Percentiles rank a stretch among this genome's conserved stretches.
Conservation (phyloP, 2,797 vertebrate species). For the Melanogrammus aeglefinus region DNA sequence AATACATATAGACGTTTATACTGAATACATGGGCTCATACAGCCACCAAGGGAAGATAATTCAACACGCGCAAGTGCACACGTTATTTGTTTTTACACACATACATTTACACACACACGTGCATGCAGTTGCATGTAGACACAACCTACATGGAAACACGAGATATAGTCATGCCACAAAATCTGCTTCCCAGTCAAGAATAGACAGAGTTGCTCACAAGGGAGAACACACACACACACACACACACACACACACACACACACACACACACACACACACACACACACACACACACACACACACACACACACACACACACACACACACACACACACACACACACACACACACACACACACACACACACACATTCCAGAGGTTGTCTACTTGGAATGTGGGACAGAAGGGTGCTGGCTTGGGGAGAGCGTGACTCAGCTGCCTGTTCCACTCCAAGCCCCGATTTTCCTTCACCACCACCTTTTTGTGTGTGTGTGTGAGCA, state of each 20-base stretch:
- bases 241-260: conserved; percentile 24
- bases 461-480: conserved; percentile 16
- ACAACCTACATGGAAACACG: conserved; percentile 10
- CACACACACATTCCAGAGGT: conserved; percentile 71
- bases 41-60: background rate
- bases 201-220: background rate
- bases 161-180: conserved; percentile 39
- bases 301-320: conserved; percentile 13
- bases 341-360: conserved; percentile 46
- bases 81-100: background rate
- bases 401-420: conserved; percentile 59
- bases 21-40: background rate
- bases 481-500: background rate
- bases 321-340: conserved; percentile 28
- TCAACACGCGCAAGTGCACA: too few relatives aligned
- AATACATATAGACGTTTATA: conserved; percentile 11
- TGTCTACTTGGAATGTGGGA: conserved; percentile 72
- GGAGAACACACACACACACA: background rate
- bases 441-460: conserved; percentile 25
- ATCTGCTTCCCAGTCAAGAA: conserved; percentile 28
- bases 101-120: background rate
- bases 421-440: conserved; percentile 73
- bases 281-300: conserved; percentile 42
- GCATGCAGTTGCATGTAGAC: conserved; percentile 8
- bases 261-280: conserved; percentile 35